Evolutionary conservation across 2,797 vertebrate species (phyloP).

Genomic region (Notolepis coatsorum): DNA sequence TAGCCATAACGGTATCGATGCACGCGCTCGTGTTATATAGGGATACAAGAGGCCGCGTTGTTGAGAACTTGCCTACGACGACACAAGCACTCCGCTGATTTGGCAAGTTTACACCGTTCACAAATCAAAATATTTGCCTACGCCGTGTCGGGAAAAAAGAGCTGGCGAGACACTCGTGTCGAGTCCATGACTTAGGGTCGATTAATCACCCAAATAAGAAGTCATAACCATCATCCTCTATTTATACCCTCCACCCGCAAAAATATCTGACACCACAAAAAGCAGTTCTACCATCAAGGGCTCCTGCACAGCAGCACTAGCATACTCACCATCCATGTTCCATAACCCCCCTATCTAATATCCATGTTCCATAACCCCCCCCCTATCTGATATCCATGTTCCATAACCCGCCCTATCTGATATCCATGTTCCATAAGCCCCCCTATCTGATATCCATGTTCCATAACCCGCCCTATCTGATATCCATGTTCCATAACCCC

Average conservation of each 20-base stretch:
- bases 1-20: conserved; percentile 38
- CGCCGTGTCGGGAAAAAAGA: conserved; percentile 38
- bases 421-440: no score
- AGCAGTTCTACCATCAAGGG: conserved; percentile 18
- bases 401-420: no score
- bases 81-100: conserved; percentile 58
- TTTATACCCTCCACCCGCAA: conserved; percentile 28
- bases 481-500: no score
- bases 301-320: conserved; percentile 21
- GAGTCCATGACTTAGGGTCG: conserved; percentile 43
- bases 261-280: conserved; percentile 43
- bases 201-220: conserved; percentile 51
- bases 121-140: conserved; percentile 57
- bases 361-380: no score
- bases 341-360: neutral
- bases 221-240: conserved; percentile 34
- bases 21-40: conserved; percentile 49
- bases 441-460: no score
- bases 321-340: conserved; percentile 1
- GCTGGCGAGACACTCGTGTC: conserved; percentile 27
- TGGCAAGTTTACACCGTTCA: conserved; percentile 51
- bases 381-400: no score
- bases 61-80: conserved; percentile 48
- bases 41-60: conserved; percentile 40
- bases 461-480: no score